Evolutionary conservation across 92 coral and sea anemone species (phyloP).

Genomic region (Actinostola sp.): DNA sequence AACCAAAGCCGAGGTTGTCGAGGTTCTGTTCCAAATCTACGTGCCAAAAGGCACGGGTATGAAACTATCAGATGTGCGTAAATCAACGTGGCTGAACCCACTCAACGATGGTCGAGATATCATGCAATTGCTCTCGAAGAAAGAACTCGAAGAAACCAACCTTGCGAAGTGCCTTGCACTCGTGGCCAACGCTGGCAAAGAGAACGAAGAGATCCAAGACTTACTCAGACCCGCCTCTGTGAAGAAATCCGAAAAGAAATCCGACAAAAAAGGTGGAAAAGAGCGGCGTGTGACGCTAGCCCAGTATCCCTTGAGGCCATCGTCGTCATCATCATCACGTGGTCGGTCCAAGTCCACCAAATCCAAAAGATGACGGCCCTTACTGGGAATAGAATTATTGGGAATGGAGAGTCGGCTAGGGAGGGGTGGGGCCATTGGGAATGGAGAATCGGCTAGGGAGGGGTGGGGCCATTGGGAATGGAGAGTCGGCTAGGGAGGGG

Average conservation of each 20-base stretch:
- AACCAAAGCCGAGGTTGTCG: slow-evolving; percentile 98
- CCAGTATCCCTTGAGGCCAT: slow-evolving; percentile 69
- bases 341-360: slow-evolving; percentile 44
- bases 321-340: slow-evolving; percentile 34
- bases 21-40: slow-evolving; percentile 94
- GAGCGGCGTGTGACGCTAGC: slow-evolving; percentile 61
- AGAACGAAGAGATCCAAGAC: slow-evolving; percentile 86
- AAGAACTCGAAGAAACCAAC: slow-evolving; percentile 90
- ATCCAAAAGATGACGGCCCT: slow-evolving; percentile 31
- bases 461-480: too few species aligned
- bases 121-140: slow-evolving; percentile 87
- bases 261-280: slow-evolving; percentile 33
- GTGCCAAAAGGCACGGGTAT: slow-evolving; percentile 96
- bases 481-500: too few species aligned
- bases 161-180: slow-evolving; percentile 80
- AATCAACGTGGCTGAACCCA: slow-evolving; percentile 98
- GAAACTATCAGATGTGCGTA: slow-evolving; percentile 87
- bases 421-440: too few species aligned
- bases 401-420: too few species aligned
- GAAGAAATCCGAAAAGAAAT: slow-evolving; percentile 48
- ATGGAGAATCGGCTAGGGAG: too few species aligned
- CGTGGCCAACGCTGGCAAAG: slow-evolving; percentile 85
- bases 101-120: slow-evolving; percentile 89
- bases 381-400: too few species aligned
- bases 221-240: slow-evolving; percentile 78